phyloP scores from a whole-genome alignment of 2,113 vertebrate genomes.

The Oceanites oceanicus region DNA sequence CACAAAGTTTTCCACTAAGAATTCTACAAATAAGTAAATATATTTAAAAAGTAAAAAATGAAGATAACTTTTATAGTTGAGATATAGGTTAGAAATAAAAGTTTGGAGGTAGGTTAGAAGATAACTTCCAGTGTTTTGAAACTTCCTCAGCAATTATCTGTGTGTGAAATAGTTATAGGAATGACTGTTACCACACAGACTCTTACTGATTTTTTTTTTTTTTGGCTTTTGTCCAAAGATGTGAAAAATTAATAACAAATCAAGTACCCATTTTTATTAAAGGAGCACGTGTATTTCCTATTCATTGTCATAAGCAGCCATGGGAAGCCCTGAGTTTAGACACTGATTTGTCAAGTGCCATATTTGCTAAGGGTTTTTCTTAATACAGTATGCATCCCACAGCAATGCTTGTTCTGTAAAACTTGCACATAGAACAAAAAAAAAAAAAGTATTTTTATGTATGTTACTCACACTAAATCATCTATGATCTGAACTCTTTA shows the following conservation, averaged over 20 bases:
- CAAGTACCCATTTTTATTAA: background rate
- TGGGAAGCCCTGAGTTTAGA: background rate
- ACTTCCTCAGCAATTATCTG: background rate
- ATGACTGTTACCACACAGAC: background rate
- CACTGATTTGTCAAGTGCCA: background rate
- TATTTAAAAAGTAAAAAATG: background rate
- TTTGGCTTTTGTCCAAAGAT: background rate
- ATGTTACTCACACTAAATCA: background rate
- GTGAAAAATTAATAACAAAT: background rate
- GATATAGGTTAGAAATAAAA: background rate
- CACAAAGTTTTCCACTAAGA: background rate
- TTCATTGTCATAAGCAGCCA: no score
- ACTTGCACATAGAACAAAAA: background rate
- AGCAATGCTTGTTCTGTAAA: background rate
- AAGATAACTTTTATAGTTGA: background rate
- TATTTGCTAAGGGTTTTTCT: background rate
- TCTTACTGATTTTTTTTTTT: background rate
- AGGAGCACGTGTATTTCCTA: background rate
- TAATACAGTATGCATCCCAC: background rate
- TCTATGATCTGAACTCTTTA: background rate
- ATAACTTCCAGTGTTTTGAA: constrained; percentile 5
- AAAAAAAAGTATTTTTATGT: background rate
- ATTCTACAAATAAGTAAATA: background rate
- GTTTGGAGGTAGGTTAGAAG: background rate
- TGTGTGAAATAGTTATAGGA: background rate